Evolutionary conservation across 1,140 invertebrate species (phyloP).

Genomic region (Polyergus mexicanus): DNA sequence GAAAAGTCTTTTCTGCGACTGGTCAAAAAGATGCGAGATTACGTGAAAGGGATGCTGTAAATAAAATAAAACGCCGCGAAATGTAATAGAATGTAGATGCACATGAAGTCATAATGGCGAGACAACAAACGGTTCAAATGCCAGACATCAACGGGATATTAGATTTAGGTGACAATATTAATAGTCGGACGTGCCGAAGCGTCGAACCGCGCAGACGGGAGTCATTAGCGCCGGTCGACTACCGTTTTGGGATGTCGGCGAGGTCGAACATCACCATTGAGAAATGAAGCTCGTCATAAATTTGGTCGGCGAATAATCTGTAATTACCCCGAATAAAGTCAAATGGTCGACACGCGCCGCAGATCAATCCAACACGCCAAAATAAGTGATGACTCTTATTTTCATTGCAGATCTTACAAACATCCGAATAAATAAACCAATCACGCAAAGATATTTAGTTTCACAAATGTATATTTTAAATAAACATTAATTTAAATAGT

Average conservation of each 20-base stretch:
- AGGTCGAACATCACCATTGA: constrained; percentile 16
- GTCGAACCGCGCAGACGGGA: constrained; percentile 43
- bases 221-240: constrained; percentile 42
- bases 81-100: constrained; percentile 4
- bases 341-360: neutral
- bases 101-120: neutral
- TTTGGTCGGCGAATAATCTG: constrained; percentile 22
- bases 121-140: constrained; percentile 37
- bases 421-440: neutral
- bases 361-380: neutral
- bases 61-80: constrained; percentile 7
- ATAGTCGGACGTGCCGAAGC: constrained; percentile 42
- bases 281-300: constrained; percentile 18
- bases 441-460: neutral
- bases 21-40: constrained; percentile 25
- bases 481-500: neutral
- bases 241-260: constrained; percentile 20
- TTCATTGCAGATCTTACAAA: neutral
- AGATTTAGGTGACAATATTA: constrained; percentile 63
- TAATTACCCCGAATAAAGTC: constrained; percentile 43
- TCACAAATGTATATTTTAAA: neutral
- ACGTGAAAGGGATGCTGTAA: constrained; percentile 25
- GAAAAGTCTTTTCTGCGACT: constrained; percentile 42
- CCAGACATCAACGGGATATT: constrained; percentile 36
- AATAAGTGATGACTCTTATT: neutral